Evolutionary conservation across 2,888 invertebrate genomes (phyloP), one percentile per base, ranked within the genome.

Genomic region (Drosophila merina): DNA sequence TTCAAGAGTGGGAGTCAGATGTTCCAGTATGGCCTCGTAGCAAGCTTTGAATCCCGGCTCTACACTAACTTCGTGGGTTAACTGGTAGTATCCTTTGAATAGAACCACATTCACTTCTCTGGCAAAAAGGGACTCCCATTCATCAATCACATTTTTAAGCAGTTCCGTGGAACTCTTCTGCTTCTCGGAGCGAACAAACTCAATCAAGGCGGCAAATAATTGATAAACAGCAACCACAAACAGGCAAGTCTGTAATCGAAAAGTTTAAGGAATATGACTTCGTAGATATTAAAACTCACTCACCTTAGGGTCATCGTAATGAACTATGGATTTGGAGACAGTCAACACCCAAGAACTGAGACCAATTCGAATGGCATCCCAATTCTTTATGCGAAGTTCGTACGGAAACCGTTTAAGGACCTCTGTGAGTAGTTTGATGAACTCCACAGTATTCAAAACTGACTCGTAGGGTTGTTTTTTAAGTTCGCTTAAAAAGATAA

Each of bases 111-210:
- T 90, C 2, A 95, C 92, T 76, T 94, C 94, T 55, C 94, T 93
- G 66, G 94, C 93, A 92, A 97, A 96, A 57, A 97, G 93, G 90
- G 96, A 95, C 52, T 92, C 91, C 97, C 97, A 97, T 92, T 97
- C 97, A 56, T 93, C 92, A 28, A 86, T 79, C 72, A 91, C 59
- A 71, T 78, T 89, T 44, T 76, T 80, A 2, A 89, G 74, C 40
- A 91, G 70, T 70, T 88, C 76, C 0, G 91, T 90, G 2, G 92
- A 91, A 68, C 91, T 91, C 58, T 89, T 91, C 33, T 79, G 75
- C 58, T 89, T 91, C 67, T 91, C 91, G 1, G 63, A 63, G 2
- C 45, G 74, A 74, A 94, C 92, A 83, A 93, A 93, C 72, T 72
- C 79, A 28, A 91, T 91, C 51, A 94, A 89, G 52, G 91, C 89